Evolutionary conservation across 2,113 vertebrate species (phyloP).

Genomic region (Panurus biarmicus): DNA sequence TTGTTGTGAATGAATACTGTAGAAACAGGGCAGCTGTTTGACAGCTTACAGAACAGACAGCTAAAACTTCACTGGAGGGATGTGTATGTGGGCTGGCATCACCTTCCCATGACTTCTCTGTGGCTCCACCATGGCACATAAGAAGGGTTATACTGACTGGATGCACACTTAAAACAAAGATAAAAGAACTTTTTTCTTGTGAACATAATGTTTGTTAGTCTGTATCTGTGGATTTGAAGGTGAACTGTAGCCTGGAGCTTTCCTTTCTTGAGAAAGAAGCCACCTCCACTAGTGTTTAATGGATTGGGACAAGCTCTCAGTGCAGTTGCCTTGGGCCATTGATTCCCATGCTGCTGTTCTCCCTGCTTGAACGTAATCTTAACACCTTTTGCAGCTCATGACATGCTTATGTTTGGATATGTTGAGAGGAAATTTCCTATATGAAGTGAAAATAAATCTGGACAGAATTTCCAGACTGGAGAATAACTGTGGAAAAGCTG

Average conservation of each 20-base stretch:
- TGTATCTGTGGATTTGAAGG: slow-evolving; percentile 19
- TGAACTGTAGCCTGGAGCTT: slow-evolving; percentile 27
- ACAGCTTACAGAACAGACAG: neutral
- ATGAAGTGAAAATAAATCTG: neutral
- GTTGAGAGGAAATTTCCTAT: neutral
- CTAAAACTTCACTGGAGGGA: neutral
- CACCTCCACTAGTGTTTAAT: slow-evolving; percentile 17
- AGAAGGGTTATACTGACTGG: neutral
- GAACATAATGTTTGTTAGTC: neutral
- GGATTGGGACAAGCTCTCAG: slow-evolving; percentile 38
- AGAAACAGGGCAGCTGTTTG: neutral
- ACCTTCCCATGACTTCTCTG: neutral
- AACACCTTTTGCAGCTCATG: neutral
- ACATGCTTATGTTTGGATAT: neutral
- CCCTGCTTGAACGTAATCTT: neutral
- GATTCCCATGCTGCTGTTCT: neutral
- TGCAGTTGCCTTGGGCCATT: neutral
- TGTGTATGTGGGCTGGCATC: neutral
- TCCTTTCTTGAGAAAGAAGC: neutral
- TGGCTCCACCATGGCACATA: neutral
- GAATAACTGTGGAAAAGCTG: neutral
- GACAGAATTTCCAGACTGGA: neutral
- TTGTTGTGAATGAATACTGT: neutral
- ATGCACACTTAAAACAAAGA: neutral
- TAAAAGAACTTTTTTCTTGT: neutral